Percentiles rank a stretch among this genome's conserved stretches.
Evolutionary conservation across 2,888 invertebrate genomes (phyloP).

Genomic region (Himalopsyche anomala): DNA sequence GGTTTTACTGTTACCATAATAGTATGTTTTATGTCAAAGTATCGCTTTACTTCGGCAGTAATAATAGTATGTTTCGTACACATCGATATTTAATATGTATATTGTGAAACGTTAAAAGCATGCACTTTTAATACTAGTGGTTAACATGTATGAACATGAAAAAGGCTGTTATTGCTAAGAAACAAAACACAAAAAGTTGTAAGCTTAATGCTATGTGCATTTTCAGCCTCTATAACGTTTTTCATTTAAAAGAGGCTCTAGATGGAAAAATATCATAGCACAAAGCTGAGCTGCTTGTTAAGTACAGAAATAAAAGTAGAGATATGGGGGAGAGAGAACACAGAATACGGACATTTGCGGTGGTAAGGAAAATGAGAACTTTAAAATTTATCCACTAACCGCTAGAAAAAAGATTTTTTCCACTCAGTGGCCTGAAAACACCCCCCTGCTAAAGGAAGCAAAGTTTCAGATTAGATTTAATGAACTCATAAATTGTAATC

Average conservation of each 20-base stretch:
- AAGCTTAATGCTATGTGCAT: slow-evolving; percentile 11
- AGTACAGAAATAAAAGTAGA: slow-evolving; percentile 17
- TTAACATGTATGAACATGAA: not conserved
- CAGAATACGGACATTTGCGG: slow-evolving; percentile 39
- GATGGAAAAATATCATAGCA: slow-evolving; percentile 39
- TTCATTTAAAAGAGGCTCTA: slow-evolving; percentile 19
- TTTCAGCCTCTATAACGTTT: slow-evolving; percentile 21
- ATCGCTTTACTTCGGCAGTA: no score
- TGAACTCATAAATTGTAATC: slow-evolving; percentile 30
- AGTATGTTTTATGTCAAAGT: no score
- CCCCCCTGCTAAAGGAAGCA: not conserved
- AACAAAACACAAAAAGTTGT: not conserved
- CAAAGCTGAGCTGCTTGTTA: slow-evolving; percentile 37
- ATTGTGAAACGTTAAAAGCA: not conserved
- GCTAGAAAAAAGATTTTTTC: slow-evolving; percentile 7
- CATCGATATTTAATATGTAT: no score
- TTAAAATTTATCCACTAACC: slow-evolving; percentile 42
- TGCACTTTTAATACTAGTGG: not conserved
- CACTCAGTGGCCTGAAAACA: not conserved
- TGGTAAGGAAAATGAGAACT: slow-evolving; percentile 39
- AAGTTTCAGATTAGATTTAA: slow-evolving; percentile 28
- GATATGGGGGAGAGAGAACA: not conserved
- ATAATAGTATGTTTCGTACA: no score
- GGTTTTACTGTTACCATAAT: no score
- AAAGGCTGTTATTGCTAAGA: not conserved